Base-by-base conservation (phyloP, 2,113 vertebrate species). In the Neotragus pygmaeus region DNA sequence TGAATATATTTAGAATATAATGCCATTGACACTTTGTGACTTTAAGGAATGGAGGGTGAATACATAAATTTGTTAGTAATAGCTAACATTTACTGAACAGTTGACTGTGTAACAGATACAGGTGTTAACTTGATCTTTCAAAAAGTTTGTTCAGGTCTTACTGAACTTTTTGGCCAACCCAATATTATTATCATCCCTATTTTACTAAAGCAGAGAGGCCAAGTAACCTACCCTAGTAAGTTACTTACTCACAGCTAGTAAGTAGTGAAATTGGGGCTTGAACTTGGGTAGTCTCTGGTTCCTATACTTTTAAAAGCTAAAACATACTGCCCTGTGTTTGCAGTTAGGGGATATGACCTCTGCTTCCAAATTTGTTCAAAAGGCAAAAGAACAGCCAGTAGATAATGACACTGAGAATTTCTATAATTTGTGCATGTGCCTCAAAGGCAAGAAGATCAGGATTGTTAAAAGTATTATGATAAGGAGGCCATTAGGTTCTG, bases 391-490 rank as follows among this genome's bases (percentile, higher is more conserved):
- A 70, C n/a, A 70, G 66, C 19, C 66, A 39, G n/a, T 70, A 70
- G 70, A 64, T 60, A 43, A 58, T 5, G 28, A 92, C 45, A 83
- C 55, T 3, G 70, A 45, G n/a, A 87, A 66, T 90, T 88, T 87
- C 27, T 88, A 16, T 83, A 80, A 94, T 95, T 95, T 94, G 64
- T 78, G 1, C 92, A 16, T 93, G 77, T 98, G 84, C 87, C 51
- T 51, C 57, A 90, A 55, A 94, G 66, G n/a, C 51, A 92, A 64
- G 10, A 97, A 83, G 84, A 73, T 70, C 75, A 39, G 83, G 53
- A 49, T 86, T 86, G 17, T 39, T 90, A 16, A n/a, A 66, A 47
- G 19, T 49, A 27, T 78, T 66, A 78, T 64, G 64, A 77, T 49
- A 47, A 28, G 27, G 47, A 78, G 36, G 10, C 17, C 86, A 77